Evolutionary conservation across 2,797 vertebrate genomes (phyloP).

Genomic region (Leptodactylus fallax): DNA sequence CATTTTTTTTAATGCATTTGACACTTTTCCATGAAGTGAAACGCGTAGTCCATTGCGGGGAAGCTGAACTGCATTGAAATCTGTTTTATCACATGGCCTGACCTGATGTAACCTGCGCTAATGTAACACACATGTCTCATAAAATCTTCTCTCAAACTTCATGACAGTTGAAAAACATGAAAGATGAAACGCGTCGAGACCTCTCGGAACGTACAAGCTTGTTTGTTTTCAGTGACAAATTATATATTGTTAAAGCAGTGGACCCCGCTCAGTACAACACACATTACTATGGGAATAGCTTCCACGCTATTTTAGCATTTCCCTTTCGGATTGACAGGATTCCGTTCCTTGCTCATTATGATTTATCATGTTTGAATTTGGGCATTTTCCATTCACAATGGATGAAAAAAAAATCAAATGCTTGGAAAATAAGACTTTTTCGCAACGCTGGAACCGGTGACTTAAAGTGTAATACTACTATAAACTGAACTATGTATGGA

Average conservation of each 20-base stretch:
- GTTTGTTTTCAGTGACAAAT: slow-evolving; percentile 52
- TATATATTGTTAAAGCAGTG: slow-evolving; percentile 31
- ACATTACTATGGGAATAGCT: neutral
- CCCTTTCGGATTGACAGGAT: neutral
- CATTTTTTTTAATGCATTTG: neutral
- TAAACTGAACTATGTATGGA: neutral
- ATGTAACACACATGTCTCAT: slow-evolving; percentile 79
- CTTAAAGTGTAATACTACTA: neutral
- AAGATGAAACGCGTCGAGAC: slow-evolving; percentile 15
- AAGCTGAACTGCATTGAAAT: slow-evolving; percentile 75
- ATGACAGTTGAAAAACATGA: slow-evolving; percentile 53
- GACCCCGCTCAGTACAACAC: neutral
- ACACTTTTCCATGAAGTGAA: slow-evolving; percentile 46
- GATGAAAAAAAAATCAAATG: neutral
- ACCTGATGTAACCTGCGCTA: slow-evolving; percentile 81
- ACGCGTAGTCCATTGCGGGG: slow-evolving; percentile 70
- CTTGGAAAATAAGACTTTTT: neutral
- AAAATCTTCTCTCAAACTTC: slow-evolving; percentile 71
- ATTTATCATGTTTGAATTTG: slow-evolving; percentile 8
- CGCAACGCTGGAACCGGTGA: neutral
- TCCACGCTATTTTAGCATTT: neutral
- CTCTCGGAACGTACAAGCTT: neutral
- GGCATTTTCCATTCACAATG: slow-evolving; percentile 12
- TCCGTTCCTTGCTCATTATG: neutral
- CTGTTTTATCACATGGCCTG: slow-evolving; percentile 78